phyloP scores from a whole-genome alignment of 2,888 invertebrate species.

The Tortricodes alternella region DNA sequence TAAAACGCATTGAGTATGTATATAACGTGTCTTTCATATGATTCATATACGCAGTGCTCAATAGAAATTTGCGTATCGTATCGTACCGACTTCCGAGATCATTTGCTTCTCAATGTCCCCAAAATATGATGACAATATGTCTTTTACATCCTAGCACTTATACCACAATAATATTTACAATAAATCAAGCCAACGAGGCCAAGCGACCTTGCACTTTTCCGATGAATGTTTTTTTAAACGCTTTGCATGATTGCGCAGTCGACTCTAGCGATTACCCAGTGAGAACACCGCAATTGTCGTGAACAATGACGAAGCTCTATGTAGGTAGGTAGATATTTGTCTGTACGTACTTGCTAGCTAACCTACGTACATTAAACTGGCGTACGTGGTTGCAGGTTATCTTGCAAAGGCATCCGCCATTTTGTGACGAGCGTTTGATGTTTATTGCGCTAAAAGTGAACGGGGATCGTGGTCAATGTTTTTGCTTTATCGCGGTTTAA shows the following conservation, averaged over 20 bases:
- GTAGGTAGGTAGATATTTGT: conserved; percentile 51
- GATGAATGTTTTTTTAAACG: conserved; percentile 55
- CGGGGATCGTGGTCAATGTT: conserved; percentile 51
- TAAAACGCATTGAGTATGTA: no score
- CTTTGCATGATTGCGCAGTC: conserved; percentile 50
- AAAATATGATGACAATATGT: conserved; percentile 10
- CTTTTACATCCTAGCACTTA: background rate
- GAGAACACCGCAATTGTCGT: conserved; percentile 62
- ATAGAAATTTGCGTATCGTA: background rate
- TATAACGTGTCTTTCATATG: conserved; percentile 1
- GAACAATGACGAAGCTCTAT: conserved; percentile 65
- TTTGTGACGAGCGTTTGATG: conserved; percentile 66
- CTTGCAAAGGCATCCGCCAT: conserved; percentile 56
- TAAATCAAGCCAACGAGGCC: conserved; percentile 34
- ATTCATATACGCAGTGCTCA: background rate
- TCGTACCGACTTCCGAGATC: background rate
- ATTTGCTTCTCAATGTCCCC: conserved; percentile 14
- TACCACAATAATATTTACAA: conserved; percentile 20
- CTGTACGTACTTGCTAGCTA: conserved; percentile 54
- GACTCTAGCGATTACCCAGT: conserved; percentile 58
- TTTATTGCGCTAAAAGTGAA: conserved; percentile 67
- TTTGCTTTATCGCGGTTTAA: conserved; percentile 46
- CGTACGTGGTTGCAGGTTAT: conserved; percentile 5
- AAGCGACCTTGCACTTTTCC: conserved; percentile 60
- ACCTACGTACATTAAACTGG: conserved; percentile 46